Conservation (phyloP, 2,888 invertebrate species). For the Papilio protenor region DNA sequence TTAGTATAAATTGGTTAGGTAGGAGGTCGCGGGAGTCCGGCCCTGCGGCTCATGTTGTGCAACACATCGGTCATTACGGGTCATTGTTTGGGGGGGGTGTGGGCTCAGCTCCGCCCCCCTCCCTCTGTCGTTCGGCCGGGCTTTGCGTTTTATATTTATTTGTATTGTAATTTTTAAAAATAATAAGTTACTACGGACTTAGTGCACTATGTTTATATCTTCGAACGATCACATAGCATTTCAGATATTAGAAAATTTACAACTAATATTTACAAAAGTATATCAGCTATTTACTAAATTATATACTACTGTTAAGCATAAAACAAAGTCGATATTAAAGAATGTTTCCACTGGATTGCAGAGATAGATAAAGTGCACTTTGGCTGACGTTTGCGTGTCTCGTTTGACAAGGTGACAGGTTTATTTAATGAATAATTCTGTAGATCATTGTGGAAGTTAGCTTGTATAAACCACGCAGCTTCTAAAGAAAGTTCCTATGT, state of each 20-base stretch:
- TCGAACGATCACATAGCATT: background rate
- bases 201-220: constrained; percentile 40
- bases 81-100: constrained; percentile 71
- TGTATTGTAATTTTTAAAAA: constrained; percentile 74
- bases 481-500: constrained; percentile 85
- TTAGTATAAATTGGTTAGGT: constrained; percentile 82
- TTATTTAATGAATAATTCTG: constrained; percentile 77
- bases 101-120: constrained; percentile 68
- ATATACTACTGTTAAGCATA: background rate
- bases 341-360: background rate
- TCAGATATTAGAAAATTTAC: constrained; percentile 41
- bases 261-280: constrained; percentile 38
- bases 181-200: constrained; percentile 71
- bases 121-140: constrained; percentile 63
- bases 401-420: constrained; percentile 65
- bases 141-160: constrained; percentile 69
- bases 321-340: background rate
- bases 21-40: constrained; percentile 72
- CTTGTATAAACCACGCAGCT: constrained; percentile 85
- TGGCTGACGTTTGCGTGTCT: constrained; percentile 43
- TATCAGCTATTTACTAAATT: background rate
- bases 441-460: constrained; percentile 83
- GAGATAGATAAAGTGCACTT: constrained; percentile 42
- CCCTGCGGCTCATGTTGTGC: constrained; percentile 73
- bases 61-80: constrained; percentile 77